Evolutionary conservation across 2,797 vertebrate species (phyloP).

Genomic region (Hydrolagus colliei): DNA sequence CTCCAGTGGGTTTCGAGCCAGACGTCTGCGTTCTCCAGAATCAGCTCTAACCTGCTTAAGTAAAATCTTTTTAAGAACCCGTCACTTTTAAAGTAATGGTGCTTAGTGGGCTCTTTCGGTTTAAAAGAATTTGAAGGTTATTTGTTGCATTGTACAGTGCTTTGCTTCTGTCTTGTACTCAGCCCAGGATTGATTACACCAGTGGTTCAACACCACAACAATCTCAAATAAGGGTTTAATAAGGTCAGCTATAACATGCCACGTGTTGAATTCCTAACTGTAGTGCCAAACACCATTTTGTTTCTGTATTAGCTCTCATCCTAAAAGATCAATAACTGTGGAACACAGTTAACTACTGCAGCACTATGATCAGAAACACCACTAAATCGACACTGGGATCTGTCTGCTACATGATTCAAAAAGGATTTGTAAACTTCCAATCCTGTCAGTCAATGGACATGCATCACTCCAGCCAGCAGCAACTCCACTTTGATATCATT

Average conservation of each 20-base stretch:
- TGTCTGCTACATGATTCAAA: too few relatives aligned
- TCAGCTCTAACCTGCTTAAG: conserved; percentile 17
- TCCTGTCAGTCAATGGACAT: too few relatives aligned
- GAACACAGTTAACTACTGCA: background rate
- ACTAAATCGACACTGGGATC: too few relatives aligned
- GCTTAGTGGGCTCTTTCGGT: background rate
- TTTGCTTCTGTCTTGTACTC: background rate
- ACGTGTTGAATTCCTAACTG: background rate
- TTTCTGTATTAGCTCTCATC: background rate
- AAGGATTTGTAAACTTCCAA: too few relatives aligned
- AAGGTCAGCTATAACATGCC: conserved; percentile 6
- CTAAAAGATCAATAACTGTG: background rate
- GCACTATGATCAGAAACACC: too few relatives aligned
- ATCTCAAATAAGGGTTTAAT: background rate
- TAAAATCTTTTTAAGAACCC: conserved; percentile 20
- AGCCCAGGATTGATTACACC: background rate
- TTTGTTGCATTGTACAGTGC: too few relatives aligned
- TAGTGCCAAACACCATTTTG: background rate
- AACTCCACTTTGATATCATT: too few relatives aligned
- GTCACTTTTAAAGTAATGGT: background rate
- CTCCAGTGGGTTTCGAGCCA: conserved; percentile 31
- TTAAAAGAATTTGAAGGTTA: background rate
- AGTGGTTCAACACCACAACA: background rate
- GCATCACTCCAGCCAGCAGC: too few relatives aligned
- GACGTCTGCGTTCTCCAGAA: conserved; percentile 32